A percentile compares a stretch with the other conserved stretches of the same genome.
These are phyloP conservation scores for Sesia apiformis DNA, from an alignment of 2,888 invertebrate genomes.

Conservation along the genomic window DNA sequence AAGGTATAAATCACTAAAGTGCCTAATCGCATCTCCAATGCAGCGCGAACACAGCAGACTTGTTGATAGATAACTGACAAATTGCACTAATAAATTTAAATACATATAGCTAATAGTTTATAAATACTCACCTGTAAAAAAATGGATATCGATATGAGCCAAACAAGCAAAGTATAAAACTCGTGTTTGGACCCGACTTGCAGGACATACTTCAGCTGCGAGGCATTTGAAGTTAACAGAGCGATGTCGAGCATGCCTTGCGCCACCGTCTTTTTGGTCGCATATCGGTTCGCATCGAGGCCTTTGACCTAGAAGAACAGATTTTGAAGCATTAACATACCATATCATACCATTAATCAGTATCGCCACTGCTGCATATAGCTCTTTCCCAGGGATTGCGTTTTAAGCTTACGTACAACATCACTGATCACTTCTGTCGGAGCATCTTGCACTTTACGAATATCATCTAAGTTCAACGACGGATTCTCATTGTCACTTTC, in stretches of 20 bases:
- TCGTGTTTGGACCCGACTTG: slow-evolving; percentile 89
- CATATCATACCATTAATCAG: no score
- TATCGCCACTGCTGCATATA: no score
- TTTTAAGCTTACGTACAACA: slow-evolving; percentile 25
- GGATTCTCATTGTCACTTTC: slow-evolving; percentile 15
- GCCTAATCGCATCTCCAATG: no score
- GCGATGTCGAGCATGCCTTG: slow-evolving; percentile 94
- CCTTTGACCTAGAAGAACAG: slow-evolving; percentile 76
- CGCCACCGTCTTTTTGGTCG: slow-evolving; percentile 93
- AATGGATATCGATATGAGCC: slow-evolving; percentile 86
- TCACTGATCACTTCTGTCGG: slow-evolving; percentile 37
- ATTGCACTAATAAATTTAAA: no score
- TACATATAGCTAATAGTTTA: no score
- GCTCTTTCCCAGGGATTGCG: no score
- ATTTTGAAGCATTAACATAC: neutral
- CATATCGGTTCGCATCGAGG: slow-evolving; percentile 90
- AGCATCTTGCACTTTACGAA: slow-evolving; percentile 30
- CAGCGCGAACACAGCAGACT: no score
- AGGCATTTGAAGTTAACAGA: slow-evolving; percentile 89
- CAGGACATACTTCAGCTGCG: slow-evolving; percentile 89
- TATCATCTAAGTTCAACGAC: slow-evolving; percentile 31
- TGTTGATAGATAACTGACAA: no score
- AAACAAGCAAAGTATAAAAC: slow-evolving; percentile 87
- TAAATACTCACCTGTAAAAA: slow-evolving; percentile 81
- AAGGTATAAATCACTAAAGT: no score